phyloP scores from a whole-genome alignment of 2,888 invertebrate species.

The Aphrophora alni region DNA sequence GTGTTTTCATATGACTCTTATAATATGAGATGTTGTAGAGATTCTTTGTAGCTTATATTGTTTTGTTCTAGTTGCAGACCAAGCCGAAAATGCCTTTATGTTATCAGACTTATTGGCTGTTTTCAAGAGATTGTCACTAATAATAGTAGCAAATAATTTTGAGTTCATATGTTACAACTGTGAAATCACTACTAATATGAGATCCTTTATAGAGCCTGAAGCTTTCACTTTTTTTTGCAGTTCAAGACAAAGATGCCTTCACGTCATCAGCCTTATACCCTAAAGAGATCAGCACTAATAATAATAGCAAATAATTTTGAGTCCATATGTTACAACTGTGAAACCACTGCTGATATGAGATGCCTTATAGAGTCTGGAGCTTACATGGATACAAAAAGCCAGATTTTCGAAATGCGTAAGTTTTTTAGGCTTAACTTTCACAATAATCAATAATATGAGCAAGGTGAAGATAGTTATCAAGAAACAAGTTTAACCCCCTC shows the following conservation, averaged over 20 bases:
- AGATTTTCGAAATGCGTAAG: slow-evolving; percentile 29
- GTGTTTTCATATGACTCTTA: too few relatives aligned
- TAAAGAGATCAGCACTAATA: slow-evolving; percentile 13
- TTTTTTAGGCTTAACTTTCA: too few relatives aligned
- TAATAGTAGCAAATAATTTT: too few relatives aligned
- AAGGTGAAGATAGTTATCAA: too few relatives aligned
- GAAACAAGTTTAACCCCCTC: too few relatives aligned
- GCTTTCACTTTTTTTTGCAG: background rate
- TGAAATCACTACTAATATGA: too few relatives aligned
- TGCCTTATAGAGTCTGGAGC: slow-evolving; percentile 24
- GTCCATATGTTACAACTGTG: slow-evolving; percentile 17
- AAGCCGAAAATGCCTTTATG: slow-evolving; percentile 12
- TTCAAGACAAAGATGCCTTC: slow-evolving; percentile 7
- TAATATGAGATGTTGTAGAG: too few relatives aligned
- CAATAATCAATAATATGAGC: too few relatives aligned
- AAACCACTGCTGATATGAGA: slow-evolving; percentile 16
- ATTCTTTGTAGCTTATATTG: too few relatives aligned
- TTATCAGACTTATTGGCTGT: slow-evolving; percentile 7
- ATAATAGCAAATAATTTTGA: slow-evolving; percentile 19
- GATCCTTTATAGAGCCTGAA: too few relatives aligned
- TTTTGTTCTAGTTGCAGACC: background rate
- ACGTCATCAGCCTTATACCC: slow-evolving; percentile 14
- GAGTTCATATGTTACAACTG: too few relatives aligned
- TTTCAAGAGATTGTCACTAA: slow-evolving; percentile 7
- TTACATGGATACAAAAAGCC: slow-evolving; percentile 23